A percentile compares a stretch with the other conserved stretches of the same genome.
These are phyloP conservation scores for Amiota communis DNA, from an alignment of 2,888 invertebrate species.

Conservation along the genomic window DNA sequence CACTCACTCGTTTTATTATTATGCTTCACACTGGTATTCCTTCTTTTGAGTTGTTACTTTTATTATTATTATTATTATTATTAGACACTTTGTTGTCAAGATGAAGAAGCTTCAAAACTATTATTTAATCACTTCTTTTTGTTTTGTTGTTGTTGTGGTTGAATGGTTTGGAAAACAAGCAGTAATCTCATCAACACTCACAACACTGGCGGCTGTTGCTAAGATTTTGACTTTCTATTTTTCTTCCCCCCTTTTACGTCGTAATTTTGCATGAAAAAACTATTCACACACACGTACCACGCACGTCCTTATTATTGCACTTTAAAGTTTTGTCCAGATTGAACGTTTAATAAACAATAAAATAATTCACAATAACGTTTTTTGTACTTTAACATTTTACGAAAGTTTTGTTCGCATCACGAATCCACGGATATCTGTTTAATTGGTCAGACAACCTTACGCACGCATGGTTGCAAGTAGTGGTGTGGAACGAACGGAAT, in stretches of 20 bases:
- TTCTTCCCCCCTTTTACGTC: constrained; percentile 17
- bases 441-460: constrained; percentile 31
- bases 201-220: constrained; percentile 64
- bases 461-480: too few relatives aligned
- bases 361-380: constrained; percentile 47
- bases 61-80: constrained; percentile 8
- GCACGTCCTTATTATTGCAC: constrained; percentile 35
- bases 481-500: too few relatives aligned
- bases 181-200: constrained; percentile 60
- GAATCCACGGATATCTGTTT: constrained; percentile 39
- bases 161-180: constrained; percentile 41
- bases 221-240: constrained; percentile 59
- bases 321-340: constrained; percentile 57
- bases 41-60: constrained; percentile 24
- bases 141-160: constrained; percentile 21
- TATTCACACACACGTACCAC: background rate
- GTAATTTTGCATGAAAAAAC: constrained; percentile 32
- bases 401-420: constrained; percentile 55
- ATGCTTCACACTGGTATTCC: constrained; percentile 26
- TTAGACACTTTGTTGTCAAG: background rate
- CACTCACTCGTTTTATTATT: background rate
- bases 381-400: constrained; percentile 56
- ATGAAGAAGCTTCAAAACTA: constrained; percentile 24
- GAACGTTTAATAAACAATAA: constrained; percentile 50
- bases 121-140: constrained; percentile 37